phyloP scores from a whole-genome alignment of 2,888 invertebrate genomes.

The Spialia ferax region DNA sequence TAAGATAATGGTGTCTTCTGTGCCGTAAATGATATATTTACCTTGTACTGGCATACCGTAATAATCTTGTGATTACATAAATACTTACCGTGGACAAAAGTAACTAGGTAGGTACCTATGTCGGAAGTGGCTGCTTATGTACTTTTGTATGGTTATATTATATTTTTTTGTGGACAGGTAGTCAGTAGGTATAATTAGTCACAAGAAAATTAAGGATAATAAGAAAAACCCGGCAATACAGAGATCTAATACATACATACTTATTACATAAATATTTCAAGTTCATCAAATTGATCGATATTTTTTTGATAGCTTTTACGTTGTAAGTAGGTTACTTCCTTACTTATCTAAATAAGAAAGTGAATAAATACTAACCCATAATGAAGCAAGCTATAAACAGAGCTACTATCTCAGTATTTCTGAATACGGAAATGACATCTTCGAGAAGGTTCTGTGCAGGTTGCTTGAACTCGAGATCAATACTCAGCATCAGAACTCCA shows the following conservation, averaged over 20 bases:
- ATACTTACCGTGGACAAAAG: neutral
- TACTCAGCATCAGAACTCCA: constrained; percentile 89
- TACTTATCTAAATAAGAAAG: too few species aligned
- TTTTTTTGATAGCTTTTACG: too few species aligned
- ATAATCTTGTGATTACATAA: constrained; percentile 10
- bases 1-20: constrained; percentile 14
- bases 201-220: too few species aligned
- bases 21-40: constrained; percentile 4
- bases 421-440: constrained; percentile 89
- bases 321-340: too few species aligned
- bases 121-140: neutral
- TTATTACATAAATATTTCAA: too few species aligned
- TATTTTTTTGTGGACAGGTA: too few species aligned
- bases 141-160: too few species aligned
- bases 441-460: constrained; percentile 90
- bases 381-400: constrained; percentile 91
- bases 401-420: constrained; percentile 90
- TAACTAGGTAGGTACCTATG: too few species aligned
- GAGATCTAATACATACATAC: too few species aligned
- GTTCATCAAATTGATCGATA: too few species aligned
- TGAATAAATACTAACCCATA: constrained; percentile 86
- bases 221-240: too few species aligned
- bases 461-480: constrained; percentile 92
- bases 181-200: too few species aligned
- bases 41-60: constrained; percentile 2